Evolutionary conservation across 2,113 vertebrate genomes (phyloP).

Genomic region (Collichthys lucidus): DNA sequence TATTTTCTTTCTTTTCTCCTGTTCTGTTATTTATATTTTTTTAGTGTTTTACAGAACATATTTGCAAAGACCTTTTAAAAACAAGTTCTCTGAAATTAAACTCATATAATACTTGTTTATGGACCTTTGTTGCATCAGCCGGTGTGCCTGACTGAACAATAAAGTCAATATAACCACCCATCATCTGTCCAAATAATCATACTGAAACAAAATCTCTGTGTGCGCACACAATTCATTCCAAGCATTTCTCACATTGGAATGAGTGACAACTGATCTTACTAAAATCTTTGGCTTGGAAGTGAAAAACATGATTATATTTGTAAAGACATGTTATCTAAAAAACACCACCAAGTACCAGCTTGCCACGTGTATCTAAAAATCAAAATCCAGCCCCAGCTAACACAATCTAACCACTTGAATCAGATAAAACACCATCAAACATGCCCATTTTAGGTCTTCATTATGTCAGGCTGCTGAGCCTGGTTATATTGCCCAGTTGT

Average conservation of each 20-base stretch:
- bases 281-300: neutral
- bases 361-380: neutral
- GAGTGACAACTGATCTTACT: neutral
- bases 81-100: conserved; percentile 5
- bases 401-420: neutral
- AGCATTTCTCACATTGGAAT: neutral
- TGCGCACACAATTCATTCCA: neutral
- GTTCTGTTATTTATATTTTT: neutral
- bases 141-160: neutral
- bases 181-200: neutral
- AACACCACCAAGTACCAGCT: neutral
- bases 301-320: neutral
- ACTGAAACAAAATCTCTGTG: neutral
- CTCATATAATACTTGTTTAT: neutral
- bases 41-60: neutral
- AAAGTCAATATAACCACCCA: neutral
- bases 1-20: neutral
- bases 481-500: no score
- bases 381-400: neutral
- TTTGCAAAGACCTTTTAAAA: conserved; percentile 8
- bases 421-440: neutral
- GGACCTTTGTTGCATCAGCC: neutral
- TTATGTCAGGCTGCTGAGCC: no score
- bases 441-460: no score
- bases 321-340: neutral